Evolutionary conservation across 2,113 vertebrate genomes (phyloP), one percentile per base, ranked within the genome.

Genomic region (Albula goreensis): DNA sequence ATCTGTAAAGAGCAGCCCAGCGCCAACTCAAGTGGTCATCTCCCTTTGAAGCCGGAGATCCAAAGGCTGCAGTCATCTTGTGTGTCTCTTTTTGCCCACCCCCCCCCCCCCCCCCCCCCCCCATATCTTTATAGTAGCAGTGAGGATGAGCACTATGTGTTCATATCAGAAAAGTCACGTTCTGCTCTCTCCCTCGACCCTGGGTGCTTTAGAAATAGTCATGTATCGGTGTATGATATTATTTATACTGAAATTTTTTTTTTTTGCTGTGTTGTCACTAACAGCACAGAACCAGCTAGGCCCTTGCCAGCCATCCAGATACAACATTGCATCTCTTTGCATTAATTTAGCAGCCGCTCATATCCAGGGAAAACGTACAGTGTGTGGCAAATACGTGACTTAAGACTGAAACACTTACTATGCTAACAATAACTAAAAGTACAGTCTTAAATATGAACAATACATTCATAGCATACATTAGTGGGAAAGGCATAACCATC

Each of bases 1-100:
- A 50, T 81, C 78, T 84, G 31, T 57, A 41, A 81, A 56, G 82
- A 77, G 79, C 88, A 85, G 52, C 8, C 49, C 51, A 4, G 48
- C 78, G 82, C 84, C 83, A 91, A 88, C 85, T 63, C 49, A 51
- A 74, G 80, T 22, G 79, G 81, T 80, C n/a, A 3, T 85, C 52
- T 49, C 17, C 74, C 83, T 92, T 90, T 92, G 90, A 90, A 84
- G 88, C 70, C 63, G 8, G 81, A 48, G 87, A 81, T 89, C 87
- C 85, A 15, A n/a, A 52, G 53, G 88, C 79, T 66, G 11, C 50
- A 80, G 78, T 49, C 80, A 50, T n/a, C 25, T 15, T 83, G 66
- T 63, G 78, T 81, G 13, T 52, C 74, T 70, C 84, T 87, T 85
- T 88, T 22, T 41, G 31, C 0, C n/a, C 19, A 3, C 19, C 3